A percentile compares a stretch with the other conserved stretches of the same genome.
Evolutionary conservation across 2,888 invertebrate species (phyloP).

Genomic region (Aphidoletes aphidimyza): DNA sequence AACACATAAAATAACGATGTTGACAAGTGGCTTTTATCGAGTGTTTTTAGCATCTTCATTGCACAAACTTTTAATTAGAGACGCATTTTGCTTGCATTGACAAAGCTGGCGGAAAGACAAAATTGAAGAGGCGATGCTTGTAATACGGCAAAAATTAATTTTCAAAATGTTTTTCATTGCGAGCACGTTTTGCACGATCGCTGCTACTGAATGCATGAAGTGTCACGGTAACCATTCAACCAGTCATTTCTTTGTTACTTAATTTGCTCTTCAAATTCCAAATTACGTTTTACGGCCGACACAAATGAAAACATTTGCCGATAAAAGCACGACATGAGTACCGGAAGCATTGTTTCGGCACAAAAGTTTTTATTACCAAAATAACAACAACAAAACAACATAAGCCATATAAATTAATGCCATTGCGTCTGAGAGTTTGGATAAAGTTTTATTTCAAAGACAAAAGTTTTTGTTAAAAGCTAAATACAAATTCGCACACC

Average conservation of each 20-base stretch:
- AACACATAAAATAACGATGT: slow-evolving; percentile 22
- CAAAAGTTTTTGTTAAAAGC: background rate
- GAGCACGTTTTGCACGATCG: background rate
- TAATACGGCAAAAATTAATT: background rate
- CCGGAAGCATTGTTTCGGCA: background rate
- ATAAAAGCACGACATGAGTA: background rate
- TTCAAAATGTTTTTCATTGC: background rate
- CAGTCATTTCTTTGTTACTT: background rate
- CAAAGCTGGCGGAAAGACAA: background rate
- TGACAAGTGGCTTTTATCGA: slow-evolving; percentile 33
- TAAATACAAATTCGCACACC: slow-evolving; percentile 16
- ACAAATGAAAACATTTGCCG: background rate
- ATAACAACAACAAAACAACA: background rate
- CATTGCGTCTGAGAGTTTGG: slow-evolving; percentile 14
- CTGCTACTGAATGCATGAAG: background rate
- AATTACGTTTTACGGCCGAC: background rate
- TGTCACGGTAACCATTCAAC: slow-evolving; percentile 13
- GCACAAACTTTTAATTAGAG: background rate
- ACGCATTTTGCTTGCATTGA: background rate
- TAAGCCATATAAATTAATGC: background rate
- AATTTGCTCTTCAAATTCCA: background rate
- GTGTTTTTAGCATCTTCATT: background rate
- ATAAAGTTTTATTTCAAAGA: slow-evolving; percentile 29
- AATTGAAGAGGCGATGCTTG: background rate
- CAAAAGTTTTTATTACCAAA: slow-evolving; percentile 7